phyloP scores from a whole-genome alignment of 2,113 vertebrate genomes.

The Terrapene triunguis region DNA sequence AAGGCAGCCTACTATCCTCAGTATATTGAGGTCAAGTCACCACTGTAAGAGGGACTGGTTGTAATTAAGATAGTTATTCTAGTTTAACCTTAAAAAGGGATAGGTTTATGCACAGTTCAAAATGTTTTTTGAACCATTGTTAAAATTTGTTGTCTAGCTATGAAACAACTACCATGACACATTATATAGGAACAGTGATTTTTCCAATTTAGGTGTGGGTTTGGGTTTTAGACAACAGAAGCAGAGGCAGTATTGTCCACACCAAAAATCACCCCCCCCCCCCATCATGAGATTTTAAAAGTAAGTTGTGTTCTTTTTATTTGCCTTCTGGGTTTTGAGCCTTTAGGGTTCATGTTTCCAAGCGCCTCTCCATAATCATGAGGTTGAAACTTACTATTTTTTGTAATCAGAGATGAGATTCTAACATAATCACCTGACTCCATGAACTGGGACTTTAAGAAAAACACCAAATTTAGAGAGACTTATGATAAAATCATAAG shows the following conservation, averaged over 20 bases:
- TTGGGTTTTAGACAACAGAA: not conserved
- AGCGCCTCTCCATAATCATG: not conserved
- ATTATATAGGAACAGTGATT: not conserved
- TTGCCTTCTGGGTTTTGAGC: not conserved
- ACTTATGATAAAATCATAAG: rapidly evolving
- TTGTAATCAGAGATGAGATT: not conserved
- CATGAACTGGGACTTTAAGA: not conserved
- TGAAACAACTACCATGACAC: not conserved
- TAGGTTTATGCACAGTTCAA: not conserved
- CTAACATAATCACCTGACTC: not conserved
- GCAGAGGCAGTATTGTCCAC: not conserved
- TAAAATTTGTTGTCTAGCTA: not conserved
- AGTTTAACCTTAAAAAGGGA: not conserved
- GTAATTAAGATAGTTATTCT: not conserved
- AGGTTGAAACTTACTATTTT: not conserved
- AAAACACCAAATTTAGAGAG: not conserved
- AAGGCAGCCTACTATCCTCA: not conserved
- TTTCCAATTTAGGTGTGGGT: not conserved
- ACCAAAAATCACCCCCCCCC: not conserved
- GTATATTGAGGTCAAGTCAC: not conserved
- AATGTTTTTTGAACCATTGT: not conserved
- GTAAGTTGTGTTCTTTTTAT: not conserved
- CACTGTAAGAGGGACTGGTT: not conserved
- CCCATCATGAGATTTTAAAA: not conserved
- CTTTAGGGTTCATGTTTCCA: not conserved